Conservation (phyloP, 2,797 vertebrate species). For the Lophura swinhoii region DNA sequence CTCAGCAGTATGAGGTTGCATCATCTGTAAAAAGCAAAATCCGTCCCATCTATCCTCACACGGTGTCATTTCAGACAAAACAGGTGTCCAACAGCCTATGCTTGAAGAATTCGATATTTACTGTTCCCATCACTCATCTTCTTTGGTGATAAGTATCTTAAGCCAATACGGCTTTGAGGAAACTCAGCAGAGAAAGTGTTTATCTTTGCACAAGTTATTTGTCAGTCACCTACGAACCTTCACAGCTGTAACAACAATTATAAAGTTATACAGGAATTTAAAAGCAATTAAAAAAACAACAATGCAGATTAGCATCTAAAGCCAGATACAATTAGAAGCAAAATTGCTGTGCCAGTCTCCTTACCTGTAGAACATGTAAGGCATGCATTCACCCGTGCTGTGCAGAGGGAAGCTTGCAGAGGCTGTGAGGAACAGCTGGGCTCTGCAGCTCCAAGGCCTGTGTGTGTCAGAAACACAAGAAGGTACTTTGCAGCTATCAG, state of each 20-base stretch:
- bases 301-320: not conserved
- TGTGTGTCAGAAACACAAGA: rapidly evolving
- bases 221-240: not conserved
- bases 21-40: not conserved
- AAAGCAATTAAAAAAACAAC: not conserved
- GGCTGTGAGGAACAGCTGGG: rapidly evolving
- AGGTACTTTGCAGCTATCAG: not conserved
- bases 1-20: not conserved
- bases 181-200: not conserved
- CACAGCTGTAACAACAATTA: constrained; percentile 19
- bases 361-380: not conserved
- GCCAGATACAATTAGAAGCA: not conserved
- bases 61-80: not conserved
- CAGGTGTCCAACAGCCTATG: not conserved
- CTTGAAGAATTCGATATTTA: not conserved
- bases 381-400: not conserved
- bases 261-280: not conserved
- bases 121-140: not conserved
- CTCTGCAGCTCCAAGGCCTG: not conserved
- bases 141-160: not conserved
- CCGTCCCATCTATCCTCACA: not conserved
- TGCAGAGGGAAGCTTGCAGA: not conserved
- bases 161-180: not conserved
- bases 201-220: not conserved
- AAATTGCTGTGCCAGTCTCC: not conserved